Evolutionary conservation across 2,113 vertebrate genomes (phyloP).

Genomic region (Chaetura pelagica): DNA sequence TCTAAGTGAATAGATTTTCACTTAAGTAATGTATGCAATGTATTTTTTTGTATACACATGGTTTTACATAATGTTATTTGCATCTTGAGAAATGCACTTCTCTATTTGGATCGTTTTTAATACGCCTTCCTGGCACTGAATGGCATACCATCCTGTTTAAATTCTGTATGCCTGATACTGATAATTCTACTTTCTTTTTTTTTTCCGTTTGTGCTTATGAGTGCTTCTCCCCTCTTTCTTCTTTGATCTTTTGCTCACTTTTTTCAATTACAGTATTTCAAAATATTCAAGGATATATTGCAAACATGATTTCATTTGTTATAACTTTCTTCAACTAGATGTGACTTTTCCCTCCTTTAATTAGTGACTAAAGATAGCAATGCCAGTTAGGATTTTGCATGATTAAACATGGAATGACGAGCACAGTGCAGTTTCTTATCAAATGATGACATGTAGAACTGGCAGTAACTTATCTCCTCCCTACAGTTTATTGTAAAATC

Average conservation of each 20-base stretch:
- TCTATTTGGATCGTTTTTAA: not conserved
- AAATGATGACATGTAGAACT: not conserved
- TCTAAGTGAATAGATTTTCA: not conserved
- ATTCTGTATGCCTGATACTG: not conserved
- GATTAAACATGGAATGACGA: not conserved
- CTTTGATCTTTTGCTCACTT: not conserved
- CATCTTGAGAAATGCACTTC: not conserved
- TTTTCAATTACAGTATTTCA: not conserved
- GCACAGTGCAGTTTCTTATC: not conserved
- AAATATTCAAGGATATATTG: not conserved
- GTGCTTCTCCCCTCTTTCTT: not conserved
- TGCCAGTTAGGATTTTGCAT: not conserved
- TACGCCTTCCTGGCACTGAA: not conserved
- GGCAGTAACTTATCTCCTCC: not conserved
- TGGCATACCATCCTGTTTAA: not conserved
- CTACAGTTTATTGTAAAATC: not conserved
- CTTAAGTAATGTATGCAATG: not conserved
- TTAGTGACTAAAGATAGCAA: not conserved
- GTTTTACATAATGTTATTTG: not conserved
- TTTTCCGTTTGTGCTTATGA: not conserved
- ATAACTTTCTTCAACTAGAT: not conserved
- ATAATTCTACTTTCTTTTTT: not conserved
- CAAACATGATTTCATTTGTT: not conserved
- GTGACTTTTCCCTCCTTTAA: not conserved
- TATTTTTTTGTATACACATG: not conserved